Base-by-base conservation (phyloP, 1,140 invertebrate species). In the Bursaphelenchus mucronatus region DNA sequence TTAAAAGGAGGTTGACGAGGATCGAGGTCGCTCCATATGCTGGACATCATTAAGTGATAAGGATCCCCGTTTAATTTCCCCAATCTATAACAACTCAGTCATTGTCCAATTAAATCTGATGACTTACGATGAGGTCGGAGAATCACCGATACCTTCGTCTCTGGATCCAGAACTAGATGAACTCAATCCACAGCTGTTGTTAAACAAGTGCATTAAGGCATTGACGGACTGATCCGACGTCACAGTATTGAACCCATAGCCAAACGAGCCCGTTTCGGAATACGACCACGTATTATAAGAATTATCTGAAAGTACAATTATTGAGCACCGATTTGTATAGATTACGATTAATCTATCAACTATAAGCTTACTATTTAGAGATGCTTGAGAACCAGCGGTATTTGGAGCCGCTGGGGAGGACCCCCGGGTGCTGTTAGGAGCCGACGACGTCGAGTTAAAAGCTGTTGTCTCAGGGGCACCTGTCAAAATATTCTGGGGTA, bases 111-210 rank as follows among this genome's bases (percentile, higher is more conserved):
- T 13, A 39, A 13, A 17, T 43, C 15, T n/a, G 7, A 62, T 61
- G 44, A 61, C 63, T 63, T 51, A 64, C 63, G 59, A 61, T n/a
- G 45, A 55, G n/a, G 54, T 39, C 17, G 63, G 63, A 21, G 63
- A 64, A 17, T 49, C 47, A 41, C 63, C 63, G 17, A 64, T 17
- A 0, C 63, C 63, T 61, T 64, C 63, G 41, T 64, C 63, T 13
- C 63, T 15, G 9, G 63, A 64, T 17, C 50, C 43, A 13, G 63
- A 64, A 11, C 30, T 30, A 2, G 19, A n/a, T n/a, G 57, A 39
- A 59, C 40, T 59, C 57, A 59, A 44, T 13, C 57, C 57, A 39
- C 57, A 59, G 44, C 10, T 15, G 41, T 44, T 44, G 15, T 11
- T 17, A 44, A 59, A 64, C 61, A 64, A 30, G 21, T 30, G 15